A percentile compares a stretch with the other conserved stretches of the same genome.
Conservation (phyloP, 2,888 invertebrate genomes). For the Kryphioiulus occultus region DNA sequence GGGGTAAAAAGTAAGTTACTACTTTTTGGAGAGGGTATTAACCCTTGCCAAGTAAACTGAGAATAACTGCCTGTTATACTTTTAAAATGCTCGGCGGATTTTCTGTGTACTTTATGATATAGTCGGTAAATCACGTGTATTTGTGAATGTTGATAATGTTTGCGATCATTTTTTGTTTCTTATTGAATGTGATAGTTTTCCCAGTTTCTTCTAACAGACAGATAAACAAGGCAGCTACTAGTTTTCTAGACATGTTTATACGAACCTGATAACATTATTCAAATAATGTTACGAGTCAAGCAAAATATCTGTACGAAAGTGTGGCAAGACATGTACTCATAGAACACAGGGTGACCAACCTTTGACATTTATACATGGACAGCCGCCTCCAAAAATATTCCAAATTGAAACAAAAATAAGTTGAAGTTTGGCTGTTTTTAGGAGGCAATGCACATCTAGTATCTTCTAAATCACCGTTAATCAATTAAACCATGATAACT, state of each 20-base stretch:
- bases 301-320: too few species aligned
- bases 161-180: not conserved
- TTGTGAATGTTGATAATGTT: not conserved
- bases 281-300: not conserved
- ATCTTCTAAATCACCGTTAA: too few species aligned
- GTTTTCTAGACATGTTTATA: not conserved
- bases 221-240: not conserved
- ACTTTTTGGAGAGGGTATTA: not conserved
- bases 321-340: too few species aligned
- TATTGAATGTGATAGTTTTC: not conserved
- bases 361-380: too few species aligned
- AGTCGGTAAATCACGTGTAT: constrained; percentile 10
- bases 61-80: not conserved
- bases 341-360: too few species aligned
- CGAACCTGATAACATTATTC: not conserved
- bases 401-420: too few species aligned
- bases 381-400: too few species aligned
- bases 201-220: not conserved
- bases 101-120: constrained; percentile 12
- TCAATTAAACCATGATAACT: too few species aligned
- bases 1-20: not conserved
- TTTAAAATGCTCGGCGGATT: not conserved
- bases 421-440: too few species aligned
- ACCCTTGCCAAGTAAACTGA: not conserved
- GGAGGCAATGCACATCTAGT: too few species aligned